Percentiles rank a stretch among this genome's conserved stretches.
Evolutionary conservation across 2,888 invertebrate genomes (phyloP).

Genomic region (Ormyrus pomaceus): DNA sequence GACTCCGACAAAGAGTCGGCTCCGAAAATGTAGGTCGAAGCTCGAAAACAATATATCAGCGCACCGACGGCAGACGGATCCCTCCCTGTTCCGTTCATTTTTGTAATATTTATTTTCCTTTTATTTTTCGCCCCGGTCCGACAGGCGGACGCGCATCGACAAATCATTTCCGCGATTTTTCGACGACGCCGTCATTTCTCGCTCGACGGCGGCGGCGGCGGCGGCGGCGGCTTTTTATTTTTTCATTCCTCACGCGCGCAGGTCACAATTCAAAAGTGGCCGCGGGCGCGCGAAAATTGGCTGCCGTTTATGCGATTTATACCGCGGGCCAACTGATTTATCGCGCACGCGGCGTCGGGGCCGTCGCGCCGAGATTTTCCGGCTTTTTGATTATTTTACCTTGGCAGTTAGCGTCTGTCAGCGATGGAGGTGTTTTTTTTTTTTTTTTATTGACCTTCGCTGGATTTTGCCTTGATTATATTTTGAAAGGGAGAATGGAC

Average conservation of each 20-base stretch:
- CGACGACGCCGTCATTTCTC: slow-evolving; percentile 39
- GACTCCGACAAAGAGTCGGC: neutral
- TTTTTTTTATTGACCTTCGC: neutral
- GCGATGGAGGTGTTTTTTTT: slow-evolving; percentile 15
- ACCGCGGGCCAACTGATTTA: slow-evolving; percentile 53
- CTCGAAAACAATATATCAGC: neutral
- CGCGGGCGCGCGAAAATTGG: slow-evolving; percentile 43
- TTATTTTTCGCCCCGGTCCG: slow-evolving; percentile 10
- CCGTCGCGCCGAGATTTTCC: slow-evolving; percentile 11
- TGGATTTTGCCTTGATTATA: neutral
- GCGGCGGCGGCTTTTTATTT: slow-evolving; percentile 7
- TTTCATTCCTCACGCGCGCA: neutral
- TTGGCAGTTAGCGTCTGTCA: slow-evolving; percentile 35
- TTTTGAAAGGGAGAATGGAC: no score
- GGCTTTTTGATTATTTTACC: slow-evolving; percentile 50
- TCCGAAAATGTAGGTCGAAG: neutral
- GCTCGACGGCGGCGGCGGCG: neutral
- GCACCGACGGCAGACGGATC: neutral
- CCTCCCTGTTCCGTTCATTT: neutral
- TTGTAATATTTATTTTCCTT: slow-evolving; percentile 7
- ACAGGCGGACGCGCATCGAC: slow-evolving; percentile 28
- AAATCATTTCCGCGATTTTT: slow-evolving; percentile 55
- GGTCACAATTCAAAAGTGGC: slow-evolving; percentile 26
- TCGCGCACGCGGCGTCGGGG: slow-evolving; percentile 16
- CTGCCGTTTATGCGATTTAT: slow-evolving; percentile 52